phyloP scores from a whole-genome alignment of 2,113 vertebrate species.

The Mirza zaza region DNA sequence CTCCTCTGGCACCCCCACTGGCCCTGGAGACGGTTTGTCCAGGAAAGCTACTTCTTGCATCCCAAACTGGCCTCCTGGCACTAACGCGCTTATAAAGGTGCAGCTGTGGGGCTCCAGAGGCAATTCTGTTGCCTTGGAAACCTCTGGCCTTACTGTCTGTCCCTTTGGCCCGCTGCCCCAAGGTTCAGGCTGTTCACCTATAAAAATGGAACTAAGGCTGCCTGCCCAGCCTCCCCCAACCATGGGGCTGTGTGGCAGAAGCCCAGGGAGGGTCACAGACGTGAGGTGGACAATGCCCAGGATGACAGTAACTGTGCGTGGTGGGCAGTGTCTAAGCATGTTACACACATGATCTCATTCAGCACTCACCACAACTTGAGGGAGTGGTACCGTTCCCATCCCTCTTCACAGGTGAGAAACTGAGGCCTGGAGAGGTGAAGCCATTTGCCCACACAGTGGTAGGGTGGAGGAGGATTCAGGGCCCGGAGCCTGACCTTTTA shows the following conservation, averaged over 20 bases:
- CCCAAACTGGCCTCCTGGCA: neutral
- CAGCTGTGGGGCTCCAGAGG: neutral
- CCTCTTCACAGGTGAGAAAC: neutral
- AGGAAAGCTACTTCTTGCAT: neutral
- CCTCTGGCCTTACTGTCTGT: neutral
- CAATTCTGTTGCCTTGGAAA: constrained; percentile 1
- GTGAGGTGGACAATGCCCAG: accelerated
- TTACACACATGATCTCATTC: accelerated
- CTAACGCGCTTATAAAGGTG: neutral
- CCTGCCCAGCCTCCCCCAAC: neutral
- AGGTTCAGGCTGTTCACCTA: neutral
- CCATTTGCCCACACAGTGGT: neutral
- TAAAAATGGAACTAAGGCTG: neutral
- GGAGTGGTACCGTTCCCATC: neutral
- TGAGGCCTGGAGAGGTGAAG: neutral
- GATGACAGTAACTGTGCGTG: neutral
- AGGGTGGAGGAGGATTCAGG: neutral
- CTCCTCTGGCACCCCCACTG: neutral
- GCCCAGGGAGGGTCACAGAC: accelerated
- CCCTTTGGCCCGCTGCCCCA: neutral
- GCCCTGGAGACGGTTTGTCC: neutral
- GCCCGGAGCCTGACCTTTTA: neutral
- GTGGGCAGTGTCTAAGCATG: neutral
- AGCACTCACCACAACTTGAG: no score
- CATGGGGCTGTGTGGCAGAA: neutral